Base-by-base conservation (phyloP, 2,113 vertebrate species). In the Tupaia chinensis region DNA sequence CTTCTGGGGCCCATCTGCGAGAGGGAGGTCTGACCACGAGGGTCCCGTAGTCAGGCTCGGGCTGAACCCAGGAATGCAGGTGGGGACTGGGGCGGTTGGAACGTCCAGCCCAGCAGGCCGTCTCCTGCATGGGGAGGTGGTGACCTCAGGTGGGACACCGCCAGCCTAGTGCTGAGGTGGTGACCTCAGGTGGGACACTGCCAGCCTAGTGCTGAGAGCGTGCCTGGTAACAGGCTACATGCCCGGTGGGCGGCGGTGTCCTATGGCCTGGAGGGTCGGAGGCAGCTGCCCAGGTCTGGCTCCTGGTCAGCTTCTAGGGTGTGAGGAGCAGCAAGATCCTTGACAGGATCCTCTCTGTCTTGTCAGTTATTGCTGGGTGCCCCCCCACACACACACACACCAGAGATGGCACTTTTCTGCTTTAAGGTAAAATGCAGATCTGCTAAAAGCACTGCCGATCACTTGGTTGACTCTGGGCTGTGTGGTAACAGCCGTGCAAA, bases 401-500 rank as follows among this genome's bases (percentile, higher is more conserved):
- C 74, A 44, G 4, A 32, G 32, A 0, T 0, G 0, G 29, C 29
- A 10, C 1, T 9, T 76, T n/a, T 58, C 83, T 32, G 4, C 15
- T 66, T 65, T 11, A 11, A 44, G 22, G 72, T 15, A 13, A 8
- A 1, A 7, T 25, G 4, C 1, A 9, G 9, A 11, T 27, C 44
- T 72, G 66, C 63, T 32, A 60, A 74, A 10, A 4, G 2, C 20
- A 13, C 23, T 5, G 2, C 19, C 11, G 6, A 66, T 66, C 22
- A 0, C 63, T 60, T 1, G 9, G 25, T 20, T 70, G 0, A 15
- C 11, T 34, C 25, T 61, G 9, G 66, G 76, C 79, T 3, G 1
- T 7, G 1, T 1, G 5, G 1, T 65, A 13, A n/a, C 14, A 0
- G 0, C 34, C 9, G n/a, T 22, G 17, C 1, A 0, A 3, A 0